Conservation (phyloP, 2,113 vertebrate species). For the Xiphorhynchus elegans region DNA sequence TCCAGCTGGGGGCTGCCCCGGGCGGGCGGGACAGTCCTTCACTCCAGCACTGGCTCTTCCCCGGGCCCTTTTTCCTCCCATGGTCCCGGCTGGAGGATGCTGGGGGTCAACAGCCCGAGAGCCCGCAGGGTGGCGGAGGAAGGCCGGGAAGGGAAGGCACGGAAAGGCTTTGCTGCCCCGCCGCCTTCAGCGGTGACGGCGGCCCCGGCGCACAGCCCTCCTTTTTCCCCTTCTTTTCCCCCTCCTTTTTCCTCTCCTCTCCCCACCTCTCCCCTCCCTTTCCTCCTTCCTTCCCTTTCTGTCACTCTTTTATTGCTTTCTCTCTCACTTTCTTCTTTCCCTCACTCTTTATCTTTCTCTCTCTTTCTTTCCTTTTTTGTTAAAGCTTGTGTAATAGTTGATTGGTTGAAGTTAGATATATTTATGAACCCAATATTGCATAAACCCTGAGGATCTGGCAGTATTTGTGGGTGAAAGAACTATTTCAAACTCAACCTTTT, state of each 20-base stretch:
- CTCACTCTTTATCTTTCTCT: too few species aligned
- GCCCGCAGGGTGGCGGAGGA: too few species aligned
- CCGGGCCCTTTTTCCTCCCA: rapidly evolving
- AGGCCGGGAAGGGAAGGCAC: too few species aligned
- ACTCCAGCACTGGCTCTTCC: not conserved
- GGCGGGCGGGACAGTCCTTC: not conserved
- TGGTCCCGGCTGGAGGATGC: not conserved
- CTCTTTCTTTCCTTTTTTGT: not conserved
- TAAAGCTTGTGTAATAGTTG: not conserved
- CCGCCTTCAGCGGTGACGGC: not conserved
- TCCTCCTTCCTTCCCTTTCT: too few species aligned
- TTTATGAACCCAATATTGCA: not conserved
- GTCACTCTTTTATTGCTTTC: too few species aligned
- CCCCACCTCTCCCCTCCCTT: too few species aligned
- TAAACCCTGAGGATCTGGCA: not conserved
- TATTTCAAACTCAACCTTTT: not conserved
- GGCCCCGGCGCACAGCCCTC: too few species aligned
- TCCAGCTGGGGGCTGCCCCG: too few species aligned
- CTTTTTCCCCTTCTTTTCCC: too few species aligned
- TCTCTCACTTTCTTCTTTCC: too few species aligned
- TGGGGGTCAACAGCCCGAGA: rapidly evolving
- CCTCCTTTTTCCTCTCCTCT: too few species aligned
- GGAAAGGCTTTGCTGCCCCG: too few species aligned
- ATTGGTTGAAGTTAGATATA: not conserved
- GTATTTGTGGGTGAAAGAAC: not conserved